A percentile compares a stretch with the other conserved stretches of the same genome.
phyloP scores from a whole-genome alignment of 2,113 vertebrate species.

The Poecile atricapillus region DNA sequence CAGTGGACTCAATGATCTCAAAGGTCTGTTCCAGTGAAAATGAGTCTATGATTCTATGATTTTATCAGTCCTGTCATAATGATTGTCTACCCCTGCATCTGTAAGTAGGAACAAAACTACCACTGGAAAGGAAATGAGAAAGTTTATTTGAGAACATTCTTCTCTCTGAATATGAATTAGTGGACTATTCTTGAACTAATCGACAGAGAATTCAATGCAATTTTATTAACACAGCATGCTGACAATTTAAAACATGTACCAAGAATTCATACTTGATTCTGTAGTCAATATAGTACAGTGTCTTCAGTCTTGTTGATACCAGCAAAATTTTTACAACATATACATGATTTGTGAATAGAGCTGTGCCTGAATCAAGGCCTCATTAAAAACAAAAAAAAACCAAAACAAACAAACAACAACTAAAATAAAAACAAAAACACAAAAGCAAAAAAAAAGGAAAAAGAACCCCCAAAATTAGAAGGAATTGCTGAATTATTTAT shows the following conservation, averaged over 20 bases:
- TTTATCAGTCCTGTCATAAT: neutral
- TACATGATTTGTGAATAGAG: neutral
- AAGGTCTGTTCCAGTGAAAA: neutral
- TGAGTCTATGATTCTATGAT: neutral
- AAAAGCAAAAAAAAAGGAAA: too few species aligned
- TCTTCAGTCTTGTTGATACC: neutral
- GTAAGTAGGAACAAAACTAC: neutral
- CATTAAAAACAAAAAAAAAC: neutral
- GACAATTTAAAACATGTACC: neutral
- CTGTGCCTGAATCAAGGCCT: neutral
- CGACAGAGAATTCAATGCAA: neutral
- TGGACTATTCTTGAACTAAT: neutral
- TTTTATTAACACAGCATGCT: neutral
- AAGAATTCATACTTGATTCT: neutral
- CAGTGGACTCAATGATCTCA: neutral
- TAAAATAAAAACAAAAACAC: neutral
- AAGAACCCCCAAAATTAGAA: neutral
- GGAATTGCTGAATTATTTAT: neutral
- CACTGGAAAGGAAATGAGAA: neutral
- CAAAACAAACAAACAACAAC: too few species aligned
- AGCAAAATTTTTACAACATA: neutral
- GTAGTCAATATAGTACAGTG: neutral
- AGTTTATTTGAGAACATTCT: neutral
- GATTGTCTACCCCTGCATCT: neutral
- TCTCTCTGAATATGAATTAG: neutral